Evolutionary conservation across 2,113 vertebrate genomes (phyloP).

Genomic region (Vulpes ferrilata): DNA sequence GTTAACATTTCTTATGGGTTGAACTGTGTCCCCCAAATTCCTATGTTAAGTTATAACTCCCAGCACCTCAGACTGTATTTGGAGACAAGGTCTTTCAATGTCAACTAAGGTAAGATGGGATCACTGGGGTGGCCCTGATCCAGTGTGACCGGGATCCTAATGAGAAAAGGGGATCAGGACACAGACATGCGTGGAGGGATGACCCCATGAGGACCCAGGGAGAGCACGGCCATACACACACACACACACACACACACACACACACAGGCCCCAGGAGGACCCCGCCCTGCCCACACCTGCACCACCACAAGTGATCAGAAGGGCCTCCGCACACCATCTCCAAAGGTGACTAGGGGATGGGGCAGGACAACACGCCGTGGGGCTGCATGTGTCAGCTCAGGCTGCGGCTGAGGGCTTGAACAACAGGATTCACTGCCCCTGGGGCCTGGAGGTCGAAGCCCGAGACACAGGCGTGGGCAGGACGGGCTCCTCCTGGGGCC

Average conservation of each 20-base stretch:
- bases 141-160: background rate
- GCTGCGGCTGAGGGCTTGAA: no score
- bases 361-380: no score
- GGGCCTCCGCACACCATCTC: no score
- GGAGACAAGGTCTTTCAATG: background rate
- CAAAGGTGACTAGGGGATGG: no score
- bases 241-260: no score
- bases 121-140: background rate
- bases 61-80: background rate
- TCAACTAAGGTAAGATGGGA: no score
- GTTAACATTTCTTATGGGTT: background rate
- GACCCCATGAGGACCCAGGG: rapidly evolving
- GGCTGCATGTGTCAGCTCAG: no score
- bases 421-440: no score
- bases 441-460: no score
- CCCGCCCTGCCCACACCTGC: background rate
- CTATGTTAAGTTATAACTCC: rapidly evolving
- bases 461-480: no score
- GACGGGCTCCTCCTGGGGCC: no score
- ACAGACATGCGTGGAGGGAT: background rate
- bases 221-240: no score
- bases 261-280: background rate
- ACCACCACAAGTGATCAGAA: background rate
- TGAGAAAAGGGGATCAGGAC: background rate
- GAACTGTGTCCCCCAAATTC: background rate